These are phyloP conservation scores for Rhopilema esculentum DNA, from an alignment of 30 jellyfish, hydroid and myxozoan species.

Conservation along the genomic window DNA sequence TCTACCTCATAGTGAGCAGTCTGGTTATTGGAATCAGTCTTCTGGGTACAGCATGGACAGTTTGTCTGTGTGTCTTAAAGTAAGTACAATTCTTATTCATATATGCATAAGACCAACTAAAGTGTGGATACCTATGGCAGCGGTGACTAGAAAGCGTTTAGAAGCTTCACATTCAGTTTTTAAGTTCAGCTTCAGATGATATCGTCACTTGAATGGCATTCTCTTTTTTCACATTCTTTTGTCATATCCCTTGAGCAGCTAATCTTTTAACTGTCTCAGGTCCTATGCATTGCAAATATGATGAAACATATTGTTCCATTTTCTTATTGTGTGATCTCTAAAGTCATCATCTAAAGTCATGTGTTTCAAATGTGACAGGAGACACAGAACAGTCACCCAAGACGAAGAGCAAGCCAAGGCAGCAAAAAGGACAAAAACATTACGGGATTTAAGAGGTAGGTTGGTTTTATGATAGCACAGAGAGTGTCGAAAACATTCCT, in stretches of 20 bases:
- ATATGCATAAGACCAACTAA: not conserved
- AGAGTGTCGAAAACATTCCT: not conserved
- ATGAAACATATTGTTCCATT: no score
- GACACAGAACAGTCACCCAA: conserved; percentile 39
- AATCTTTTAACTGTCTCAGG: no score
- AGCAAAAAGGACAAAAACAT: conserved; percentile 8
- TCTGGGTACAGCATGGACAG: conserved; percentile 99
- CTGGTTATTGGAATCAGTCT: conserved; percentile 90
- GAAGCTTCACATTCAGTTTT: no score
- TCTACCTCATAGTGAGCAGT: conserved; percentile 94
- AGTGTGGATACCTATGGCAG: not conserved
- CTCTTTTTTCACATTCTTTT: no score
- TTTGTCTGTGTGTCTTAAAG: conserved; percentile 92
- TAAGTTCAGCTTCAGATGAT: no score
- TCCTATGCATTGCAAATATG: no score
- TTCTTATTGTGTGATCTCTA: no score
- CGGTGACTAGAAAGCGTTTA: no score
- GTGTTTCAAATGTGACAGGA: not conserved
- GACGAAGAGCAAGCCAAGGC: conserved; percentile 29
- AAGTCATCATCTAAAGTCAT: not conserved
- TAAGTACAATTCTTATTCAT: not conserved
- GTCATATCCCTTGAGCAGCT: no score
- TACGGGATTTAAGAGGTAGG: conserved; percentile 27
- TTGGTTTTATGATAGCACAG: not conserved
- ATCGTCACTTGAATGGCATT: no score